Conservation (phyloP, 2,888 invertebrate genomes). For the Pyrgus malvae region DNA sequence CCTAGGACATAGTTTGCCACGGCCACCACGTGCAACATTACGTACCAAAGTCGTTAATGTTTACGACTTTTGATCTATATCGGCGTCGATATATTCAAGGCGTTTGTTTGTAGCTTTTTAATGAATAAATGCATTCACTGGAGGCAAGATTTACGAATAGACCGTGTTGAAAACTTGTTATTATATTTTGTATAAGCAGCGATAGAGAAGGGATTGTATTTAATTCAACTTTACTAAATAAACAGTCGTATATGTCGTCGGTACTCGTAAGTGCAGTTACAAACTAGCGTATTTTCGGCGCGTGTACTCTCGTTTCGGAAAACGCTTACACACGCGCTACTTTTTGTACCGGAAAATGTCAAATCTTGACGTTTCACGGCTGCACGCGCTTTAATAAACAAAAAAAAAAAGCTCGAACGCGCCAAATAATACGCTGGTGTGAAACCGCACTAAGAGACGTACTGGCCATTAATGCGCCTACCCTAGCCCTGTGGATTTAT, state of each 20-base stretch:
- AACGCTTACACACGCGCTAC: too few relatives aligned
- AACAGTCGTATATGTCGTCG: conserved; percentile 50
- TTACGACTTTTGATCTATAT: conserved; percentile 25
- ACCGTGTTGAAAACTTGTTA: too few relatives aligned
- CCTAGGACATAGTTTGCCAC: conserved; percentile 57
- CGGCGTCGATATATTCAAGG: conserved; percentile 14
- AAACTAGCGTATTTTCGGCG: too few relatives aligned
- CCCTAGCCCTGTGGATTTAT: conserved; percentile 68
- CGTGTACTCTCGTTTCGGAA: too few relatives aligned
- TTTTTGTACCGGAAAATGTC: too few relatives aligned
- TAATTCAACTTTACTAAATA: background rate
- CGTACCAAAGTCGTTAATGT: conserved; percentile 44
- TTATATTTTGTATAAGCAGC: too few relatives aligned
- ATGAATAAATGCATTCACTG: background rate
- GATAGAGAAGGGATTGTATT: too few relatives aligned
- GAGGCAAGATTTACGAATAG: background rate
- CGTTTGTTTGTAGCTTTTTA: conserved; percentile 7
- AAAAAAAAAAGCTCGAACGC: too few relatives aligned
- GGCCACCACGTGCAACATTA: conserved; percentile 37
- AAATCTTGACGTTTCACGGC: too few relatives aligned
- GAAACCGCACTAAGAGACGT: too few relatives aligned
- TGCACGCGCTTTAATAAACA: too few relatives aligned
- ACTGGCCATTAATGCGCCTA: conserved; percentile 61
- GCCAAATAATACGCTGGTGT: too few relatives aligned
- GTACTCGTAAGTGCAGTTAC: conserved; percentile 54